Evolutionary conservation across 2,888 invertebrate genomes (phyloP), one percentile per base, ranked within the genome.

Genomic region (Yponomeuta evonymella): DNA sequence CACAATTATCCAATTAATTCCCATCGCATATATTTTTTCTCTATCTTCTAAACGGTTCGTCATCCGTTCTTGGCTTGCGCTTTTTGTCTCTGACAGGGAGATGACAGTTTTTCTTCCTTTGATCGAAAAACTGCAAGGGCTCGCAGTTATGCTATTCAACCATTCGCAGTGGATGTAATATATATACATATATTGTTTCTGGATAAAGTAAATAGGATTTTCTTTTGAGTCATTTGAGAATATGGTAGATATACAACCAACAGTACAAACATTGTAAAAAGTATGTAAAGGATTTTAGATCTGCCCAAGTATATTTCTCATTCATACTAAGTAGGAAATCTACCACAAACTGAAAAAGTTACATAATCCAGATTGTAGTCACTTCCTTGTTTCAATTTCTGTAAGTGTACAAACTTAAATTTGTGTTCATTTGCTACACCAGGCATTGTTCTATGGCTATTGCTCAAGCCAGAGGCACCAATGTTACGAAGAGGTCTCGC

Each of bases 101-200:
- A 58, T 58, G 51, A 58, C 51, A 58, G 51, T 58, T 58, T 58
- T 58, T 58, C 15, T 58, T 58, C 51, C 51, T 58, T 58, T 58
- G 15, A 58, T 51, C 12, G 6, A 51, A 3, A 51, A 8, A 51
- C 2, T 58, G 4, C 15, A 58, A 15, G 51, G 12, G 51, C 51
- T 51, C 51, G 12, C 51, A 15, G 51, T 58, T 3, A 58, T 58
- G 51, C 51, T 58, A 12, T 58, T 58, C 8, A 58, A 15, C 15
- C 12, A 2, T 51, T 51, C 6, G 51, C 51, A 15, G 15, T 58
- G 51, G 51, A 58, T 58, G 51, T 15, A 2, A 58, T 58, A 12
- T 12, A 58, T 12, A 12, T 12, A 58, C 1, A 12, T 12, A 58
- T 2, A 58, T 58, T 58, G 2, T 58, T 58, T 15, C 51, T 58